A percentile compares a stretch with the other conserved stretches of the same genome.
These are phyloP conservation scores for Halesus radiatus DNA, from an alignment of 1,140 invertebrate species.

Conservation along the genomic window DNA sequence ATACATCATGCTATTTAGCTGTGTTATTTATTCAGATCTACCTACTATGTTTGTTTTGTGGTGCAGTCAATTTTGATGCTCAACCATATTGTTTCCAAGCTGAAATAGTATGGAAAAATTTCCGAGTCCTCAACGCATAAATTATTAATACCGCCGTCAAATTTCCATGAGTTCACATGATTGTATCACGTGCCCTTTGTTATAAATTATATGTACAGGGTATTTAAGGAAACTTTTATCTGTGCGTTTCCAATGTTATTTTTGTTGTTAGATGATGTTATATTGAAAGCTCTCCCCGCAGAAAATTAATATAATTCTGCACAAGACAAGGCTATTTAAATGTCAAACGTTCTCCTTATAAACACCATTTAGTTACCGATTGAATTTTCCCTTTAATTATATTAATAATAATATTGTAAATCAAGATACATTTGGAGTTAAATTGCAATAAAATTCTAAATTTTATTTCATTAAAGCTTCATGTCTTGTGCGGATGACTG, in stretches of 20 bases:
- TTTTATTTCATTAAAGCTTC: too few relatives aligned
- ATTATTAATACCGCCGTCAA: too few relatives aligned
- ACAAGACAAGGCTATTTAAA: too few relatives aligned
- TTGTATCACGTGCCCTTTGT: slow-evolving; percentile 1
- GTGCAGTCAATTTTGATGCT: slow-evolving; percentile 3
- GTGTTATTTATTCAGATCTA: slow-evolving; percentile 18
- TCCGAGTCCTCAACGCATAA: too few relatives aligned
- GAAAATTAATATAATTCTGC: neutral
- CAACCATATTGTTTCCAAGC: neutral
- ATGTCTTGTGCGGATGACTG: too few relatives aligned
- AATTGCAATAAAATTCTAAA: too few relatives aligned
- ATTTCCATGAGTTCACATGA: neutral
- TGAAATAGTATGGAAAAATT: neutral
- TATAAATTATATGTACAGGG: slow-evolving; percentile 26
- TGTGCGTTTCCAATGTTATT: slow-evolving; percentile 1
- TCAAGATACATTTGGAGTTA: too few relatives aligned
- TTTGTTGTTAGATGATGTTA: neutral
- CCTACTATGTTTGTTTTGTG: neutral
- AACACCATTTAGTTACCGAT: too few relatives aligned
- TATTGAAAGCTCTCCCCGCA: slow-evolving; percentile 1
- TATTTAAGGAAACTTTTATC: slow-evolving; percentile 20
- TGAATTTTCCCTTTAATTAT: too few relatives aligned
- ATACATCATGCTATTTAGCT: slow-evolving; percentile 26
- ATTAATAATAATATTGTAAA: too few relatives aligned
- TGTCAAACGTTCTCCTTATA: too few relatives aligned